These are phyloP conservation scores for Solea senegalensis DNA, from an alignment of 2,113 vertebrate species.

Conservation along the genomic window DNA sequence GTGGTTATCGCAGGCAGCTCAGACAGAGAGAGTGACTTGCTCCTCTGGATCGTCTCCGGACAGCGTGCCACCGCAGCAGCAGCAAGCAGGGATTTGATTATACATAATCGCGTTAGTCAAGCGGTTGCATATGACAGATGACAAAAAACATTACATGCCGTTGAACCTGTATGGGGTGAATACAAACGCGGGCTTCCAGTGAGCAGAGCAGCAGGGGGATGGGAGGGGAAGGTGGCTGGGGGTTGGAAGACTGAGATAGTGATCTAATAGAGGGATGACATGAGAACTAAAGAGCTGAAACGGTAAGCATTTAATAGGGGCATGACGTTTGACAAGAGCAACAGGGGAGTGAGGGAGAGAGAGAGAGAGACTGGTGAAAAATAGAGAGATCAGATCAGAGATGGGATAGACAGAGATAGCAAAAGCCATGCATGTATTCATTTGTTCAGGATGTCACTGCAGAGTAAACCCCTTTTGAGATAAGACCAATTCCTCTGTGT, in stretches of 20 bases:
- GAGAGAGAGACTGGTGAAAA: slow-evolving; percentile 51
- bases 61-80: slow-evolving; percentile 35
- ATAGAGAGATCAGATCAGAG: slow-evolving; percentile 51
- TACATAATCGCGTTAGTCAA: slow-evolving; percentile 67
- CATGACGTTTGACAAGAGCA: slow-evolving; percentile 66
- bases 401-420: slow-evolving; percentile 32
- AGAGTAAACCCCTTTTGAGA: slow-evolving; percentile 47
- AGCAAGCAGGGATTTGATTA: slow-evolving; percentile 69
- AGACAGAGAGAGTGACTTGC: slow-evolving; percentile 28
- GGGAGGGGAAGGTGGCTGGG: not conserved
- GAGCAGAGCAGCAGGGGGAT: slow-evolving; percentile 13
- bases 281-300: slow-evolving; percentile 80
- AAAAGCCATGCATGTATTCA: slow-evolving; percentile 49
- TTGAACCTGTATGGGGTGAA: slow-evolving; percentile 75
- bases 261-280: slow-evolving; percentile 83
- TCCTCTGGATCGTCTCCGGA: slow-evolving; percentile 45
- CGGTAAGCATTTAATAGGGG: slow-evolving; percentile 71
- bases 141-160: slow-evolving; percentile 80
- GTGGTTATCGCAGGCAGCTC: slow-evolving; percentile 3
- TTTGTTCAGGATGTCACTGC: slow-evolving; percentile 52
- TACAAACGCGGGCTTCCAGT: slow-evolving; percentile 64
- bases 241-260: slow-evolving; percentile 42
- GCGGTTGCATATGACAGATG: slow-evolving; percentile 64
- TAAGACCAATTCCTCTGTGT: slow-evolving; percentile 51
- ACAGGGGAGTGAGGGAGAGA: slow-evolving; percentile 3